Conservation (phyloP, 2,888 invertebrate genomes). For the Dicranocentrus wangi region DNA sequence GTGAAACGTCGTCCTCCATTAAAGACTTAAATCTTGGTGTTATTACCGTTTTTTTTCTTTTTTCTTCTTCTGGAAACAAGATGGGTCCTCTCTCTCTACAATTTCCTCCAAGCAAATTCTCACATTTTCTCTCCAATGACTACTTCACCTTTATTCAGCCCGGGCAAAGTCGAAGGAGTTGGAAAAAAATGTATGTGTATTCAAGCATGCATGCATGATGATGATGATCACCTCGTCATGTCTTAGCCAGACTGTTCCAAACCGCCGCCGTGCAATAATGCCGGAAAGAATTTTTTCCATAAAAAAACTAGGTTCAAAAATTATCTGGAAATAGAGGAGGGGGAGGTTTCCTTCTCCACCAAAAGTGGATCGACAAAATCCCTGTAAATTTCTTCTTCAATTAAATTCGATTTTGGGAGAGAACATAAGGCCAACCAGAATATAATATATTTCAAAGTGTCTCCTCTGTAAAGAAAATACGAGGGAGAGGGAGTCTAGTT, state of each 20-base stretch:
- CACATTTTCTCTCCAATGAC: no score
- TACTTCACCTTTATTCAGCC: not conserved
- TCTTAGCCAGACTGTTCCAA: not conserved
- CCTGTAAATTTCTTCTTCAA: not conserved
- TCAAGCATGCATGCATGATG: no score
- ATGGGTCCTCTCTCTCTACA: not conserved
- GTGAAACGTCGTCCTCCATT: no score
- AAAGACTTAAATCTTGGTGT: no score
- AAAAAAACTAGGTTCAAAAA: slow-evolving; percentile 1
- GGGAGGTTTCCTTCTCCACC: no score
- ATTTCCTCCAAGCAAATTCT: no score
- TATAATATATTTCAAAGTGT: no score
- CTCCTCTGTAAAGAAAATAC: no score
- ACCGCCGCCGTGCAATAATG: not conserved
- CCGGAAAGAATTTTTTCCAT: not conserved
- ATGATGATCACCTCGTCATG: slow-evolving; percentile 2
- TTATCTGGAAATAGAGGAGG: not conserved
- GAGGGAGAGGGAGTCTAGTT: no score
- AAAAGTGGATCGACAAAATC: not conserved
- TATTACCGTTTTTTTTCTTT: not conserved
- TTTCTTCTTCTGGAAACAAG: not conserved
- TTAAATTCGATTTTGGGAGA: not conserved
- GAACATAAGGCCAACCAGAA: not conserved
- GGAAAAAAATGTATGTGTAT: not conserved
- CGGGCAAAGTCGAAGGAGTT: not conserved